These are phyloP conservation scores for Etheostoma spectabile DNA, from an alignment of 2,113 vertebrate species.

Conservation along the genomic window DNA sequence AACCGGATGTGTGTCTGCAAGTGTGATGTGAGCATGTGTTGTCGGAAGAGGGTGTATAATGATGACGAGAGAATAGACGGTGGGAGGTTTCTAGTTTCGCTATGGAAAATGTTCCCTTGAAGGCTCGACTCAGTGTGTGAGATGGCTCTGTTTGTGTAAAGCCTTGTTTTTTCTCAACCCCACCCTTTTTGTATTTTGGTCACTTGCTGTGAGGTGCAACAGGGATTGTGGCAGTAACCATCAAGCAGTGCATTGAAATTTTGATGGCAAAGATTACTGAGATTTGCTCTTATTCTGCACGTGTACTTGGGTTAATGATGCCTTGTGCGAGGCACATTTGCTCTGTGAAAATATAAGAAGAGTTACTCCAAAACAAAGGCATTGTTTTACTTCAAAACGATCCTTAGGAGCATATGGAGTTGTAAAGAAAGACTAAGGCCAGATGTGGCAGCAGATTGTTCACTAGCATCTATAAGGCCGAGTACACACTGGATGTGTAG, in stretches of 20 bases:
- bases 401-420: neutral
- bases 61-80: slow-evolving; percentile 4
- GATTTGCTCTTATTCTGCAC: neutral
- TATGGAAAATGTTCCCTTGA: neutral
- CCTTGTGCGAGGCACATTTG: neutral
- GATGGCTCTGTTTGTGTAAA: neutral
- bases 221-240: neutral
- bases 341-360: neutral
- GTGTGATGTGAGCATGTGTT: neutral
- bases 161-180: neutral
- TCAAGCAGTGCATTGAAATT: neutral
- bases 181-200: slow-evolving; percentile 1
- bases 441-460: neutral
- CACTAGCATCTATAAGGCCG: neutral
- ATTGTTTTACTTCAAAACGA: neutral
- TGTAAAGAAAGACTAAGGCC: neutral
- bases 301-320: too few relatives aligned
- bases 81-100: neutral
- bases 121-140: neutral
- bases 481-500: too few relatives aligned
- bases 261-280: neutral
- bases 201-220: neutral
- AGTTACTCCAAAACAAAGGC: neutral
- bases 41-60: neutral
- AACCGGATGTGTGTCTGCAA: neutral